phyloP scores from a whole-genome alignment of 2,113 vertebrate species.

The Xyliphius kryptos region DNA sequence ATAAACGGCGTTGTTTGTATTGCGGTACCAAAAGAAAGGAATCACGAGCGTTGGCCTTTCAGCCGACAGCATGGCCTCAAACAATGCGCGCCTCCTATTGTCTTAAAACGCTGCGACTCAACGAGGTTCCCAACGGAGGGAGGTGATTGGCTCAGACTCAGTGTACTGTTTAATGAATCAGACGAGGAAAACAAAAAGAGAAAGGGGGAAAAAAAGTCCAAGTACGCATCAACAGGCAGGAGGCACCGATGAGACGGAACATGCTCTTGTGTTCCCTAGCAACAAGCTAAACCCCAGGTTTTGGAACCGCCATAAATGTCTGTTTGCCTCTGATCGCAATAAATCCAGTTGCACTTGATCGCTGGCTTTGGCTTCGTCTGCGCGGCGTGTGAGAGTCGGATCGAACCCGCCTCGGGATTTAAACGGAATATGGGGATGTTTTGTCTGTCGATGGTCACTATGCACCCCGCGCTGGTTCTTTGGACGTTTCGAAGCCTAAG shows the following conservation, averaged over 20 bases:
- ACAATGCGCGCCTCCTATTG: neutral
- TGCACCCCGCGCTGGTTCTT: too few species aligned
- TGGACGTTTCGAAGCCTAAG: too few species aligned
- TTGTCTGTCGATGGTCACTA: too few species aligned
- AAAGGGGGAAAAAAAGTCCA: conserved; percentile 1
- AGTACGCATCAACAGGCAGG: conserved; percentile 20
- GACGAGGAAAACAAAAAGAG: neutral
- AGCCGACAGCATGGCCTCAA: neutral
- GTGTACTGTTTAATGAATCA: conserved; percentile 1
- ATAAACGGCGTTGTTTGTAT: neutral
- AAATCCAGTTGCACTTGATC: conserved; percentile 22
- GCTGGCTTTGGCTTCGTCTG: neutral
- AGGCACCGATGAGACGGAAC: conserved; percentile 14
- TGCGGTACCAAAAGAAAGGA: neutral
- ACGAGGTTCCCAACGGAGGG: neutral
- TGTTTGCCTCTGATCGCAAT: conserved; percentile 14
- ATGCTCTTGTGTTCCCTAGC: conserved; percentile 43
- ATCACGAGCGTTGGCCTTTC: conserved; percentile 2
- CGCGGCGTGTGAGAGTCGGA: too few species aligned
- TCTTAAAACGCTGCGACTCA: neutral
- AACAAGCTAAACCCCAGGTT: conserved; percentile 40
- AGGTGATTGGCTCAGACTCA: neutral
- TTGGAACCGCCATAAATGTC: conserved; percentile 13
- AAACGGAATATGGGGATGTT: too few species aligned
- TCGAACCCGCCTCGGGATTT: too few species aligned